Evolutionary conservation across 1,140 invertebrate genomes (phyloP).

Genomic region (Cryptotermes secundus): DNA sequence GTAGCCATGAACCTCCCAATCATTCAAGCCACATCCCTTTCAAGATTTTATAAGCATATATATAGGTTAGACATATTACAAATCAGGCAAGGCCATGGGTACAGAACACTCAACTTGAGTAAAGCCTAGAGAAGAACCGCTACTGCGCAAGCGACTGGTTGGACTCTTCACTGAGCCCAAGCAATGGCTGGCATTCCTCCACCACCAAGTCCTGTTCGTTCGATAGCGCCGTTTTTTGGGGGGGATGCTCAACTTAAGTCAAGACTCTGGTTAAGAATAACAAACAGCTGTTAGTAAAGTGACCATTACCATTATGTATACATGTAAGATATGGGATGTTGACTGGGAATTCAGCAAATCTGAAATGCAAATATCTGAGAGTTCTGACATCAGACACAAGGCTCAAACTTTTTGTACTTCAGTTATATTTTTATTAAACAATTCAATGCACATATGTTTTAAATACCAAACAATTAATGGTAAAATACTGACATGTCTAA

Average conservation of each 20-base stretch:
- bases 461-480: no score
- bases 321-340: conserved; percentile 4
- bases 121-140: neutral
- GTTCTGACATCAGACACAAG: neutral
- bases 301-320: neutral
- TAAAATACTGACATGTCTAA: neutral
- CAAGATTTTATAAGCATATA: conserved; percentile 4
- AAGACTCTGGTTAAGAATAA: conserved; percentile 19
- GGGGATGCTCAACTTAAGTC: conserved; percentile 17
- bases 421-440: no score
- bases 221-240: neutral
- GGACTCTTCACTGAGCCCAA: neutral
- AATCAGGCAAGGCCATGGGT: conserved; percentile 16
- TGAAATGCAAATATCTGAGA: neutral
- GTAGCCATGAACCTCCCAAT: neutral
- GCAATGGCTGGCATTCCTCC: conserved; percentile 12
- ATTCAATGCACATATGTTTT: no score
- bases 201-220: conserved; percentile 18
- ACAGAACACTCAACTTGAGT: conserved; percentile 19
- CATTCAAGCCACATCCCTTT: neutral
- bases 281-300: conserved; percentile 15
- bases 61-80: conserved; percentile 10
- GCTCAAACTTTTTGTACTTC: neutral
- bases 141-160: no score
- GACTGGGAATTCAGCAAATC: neutral